Evolutionary conservation across 2,797 vertebrate species (phyloP), one percentile per base, ranked within the genome.

Genomic region (Eremophila alpestris): DNA sequence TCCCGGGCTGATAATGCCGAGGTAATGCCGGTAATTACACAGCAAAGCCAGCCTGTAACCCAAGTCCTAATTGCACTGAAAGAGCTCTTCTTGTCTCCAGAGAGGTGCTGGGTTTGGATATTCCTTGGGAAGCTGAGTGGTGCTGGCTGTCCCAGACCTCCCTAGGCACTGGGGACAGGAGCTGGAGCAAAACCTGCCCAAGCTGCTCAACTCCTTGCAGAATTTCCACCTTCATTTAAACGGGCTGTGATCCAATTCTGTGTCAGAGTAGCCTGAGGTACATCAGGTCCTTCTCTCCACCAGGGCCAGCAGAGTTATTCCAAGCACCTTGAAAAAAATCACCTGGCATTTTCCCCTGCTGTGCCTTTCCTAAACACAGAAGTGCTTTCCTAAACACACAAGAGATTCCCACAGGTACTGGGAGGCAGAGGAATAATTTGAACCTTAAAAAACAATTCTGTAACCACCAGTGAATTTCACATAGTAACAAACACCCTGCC

Each of bases 21-120:
- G 67, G 51, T 91, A 95, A 92, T 76, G 85, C 62, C 67, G 73
- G 48, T 70, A 84, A 96, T 94, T 88, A 86, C 79, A 76, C 65
- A 23, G 82, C 68, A 83, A 85, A 96, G 29, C 71, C 82, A 80
- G 52, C 60, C 46, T 29, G 54, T 86, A 93, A 93, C 36, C 40
- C 64, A 75, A 90, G 76, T 40, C 83, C 68, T 77, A 49, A 79
- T 9, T 77, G 93, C 59, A 40, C 36, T 78, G 56, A 63, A 85
- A 52, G 65, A 56, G 76, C 34, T 89, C 46, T 59, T 29, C 5
- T 24, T 59, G 64, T 48, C 71, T 43, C 55, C 32, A 4, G 51
- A 34, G 32, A 81, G 43, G 59, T 34, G 91, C 73, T 68, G n/a
- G 62, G 38, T 38, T 76, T 73, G 92, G 93, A 4, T 63, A 2